Base-by-base conservation (phyloP, 2,113 vertebrate species). In the Lanius ludovicianus region DNA sequence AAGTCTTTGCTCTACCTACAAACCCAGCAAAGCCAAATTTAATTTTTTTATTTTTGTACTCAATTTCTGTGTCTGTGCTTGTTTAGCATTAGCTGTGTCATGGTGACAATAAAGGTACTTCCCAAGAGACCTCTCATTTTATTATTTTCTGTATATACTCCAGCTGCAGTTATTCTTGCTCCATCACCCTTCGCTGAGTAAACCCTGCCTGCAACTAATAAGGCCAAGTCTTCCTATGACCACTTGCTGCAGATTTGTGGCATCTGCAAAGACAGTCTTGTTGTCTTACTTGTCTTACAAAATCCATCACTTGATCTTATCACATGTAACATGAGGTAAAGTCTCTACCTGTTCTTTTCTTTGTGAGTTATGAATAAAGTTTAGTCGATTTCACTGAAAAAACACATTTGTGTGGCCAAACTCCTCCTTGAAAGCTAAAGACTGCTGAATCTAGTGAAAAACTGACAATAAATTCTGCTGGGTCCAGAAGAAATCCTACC, bases 381-480 rank as follows among this genome's bases (percentile, higher is more conserved):
- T 75, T 17, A 84, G 35, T 81, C 55, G 35, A 84, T 94, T 90
- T 88, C 94, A 87, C 59, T 56, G 50, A 78, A 17, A 91, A 93
- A 92, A 84, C 88, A 76, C 0, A 0, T 35, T 44, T 82, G 27
- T 57, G 59, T 30, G 78, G 82, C 37, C 57, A 68, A 68, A 47
- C 16, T 50, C 65, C 62, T 84, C 59, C 70, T 70, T 89, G 49
- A 89, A 93, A 79, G 56, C 47, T 92, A 64, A 95, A 82, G 55
- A 82, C 47, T 94, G 83, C 41, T 89, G 84, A 96, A 89, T 78
- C 55, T 78, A 79, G 71, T 39, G 62, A 96, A 96, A 80, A 28
- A 39, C 13, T 94, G 87, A 84, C 52, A 84, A 44, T 21, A 87
- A 82, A 60, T 86, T 94, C 70, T 91, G 79, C 82, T 77, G 55